A percentile compares a stretch with the other conserved stretches of the same genome.
Conservation (phyloP, 2,113 vertebrate genomes). For the Microtus ochrogaster region DNA sequence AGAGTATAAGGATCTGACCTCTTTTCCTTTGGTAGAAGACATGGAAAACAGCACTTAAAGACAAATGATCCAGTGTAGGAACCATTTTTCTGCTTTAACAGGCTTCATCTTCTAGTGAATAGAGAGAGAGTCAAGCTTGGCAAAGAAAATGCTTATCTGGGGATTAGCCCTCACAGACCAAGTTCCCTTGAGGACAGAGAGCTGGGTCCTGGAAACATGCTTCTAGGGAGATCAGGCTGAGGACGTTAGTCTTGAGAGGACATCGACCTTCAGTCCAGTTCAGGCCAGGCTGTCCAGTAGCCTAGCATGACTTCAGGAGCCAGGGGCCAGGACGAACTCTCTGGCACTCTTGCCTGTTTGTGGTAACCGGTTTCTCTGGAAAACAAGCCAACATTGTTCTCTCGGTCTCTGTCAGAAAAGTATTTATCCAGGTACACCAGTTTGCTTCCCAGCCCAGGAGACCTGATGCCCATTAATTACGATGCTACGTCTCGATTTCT, state of each 20-base stretch:
- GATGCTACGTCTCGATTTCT: not conserved
- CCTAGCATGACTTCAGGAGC: not conserved
- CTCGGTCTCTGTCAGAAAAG: not conserved
- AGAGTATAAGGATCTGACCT: conserved; percentile 38
- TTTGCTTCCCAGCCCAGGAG: not conserved
- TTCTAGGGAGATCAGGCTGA: not conserved
- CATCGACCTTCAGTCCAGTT: not conserved
- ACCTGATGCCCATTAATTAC: not conserved
- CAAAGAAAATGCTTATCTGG: conserved; percentile 48
- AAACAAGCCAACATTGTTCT: not conserved
- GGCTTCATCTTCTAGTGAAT: conserved; percentile 60
- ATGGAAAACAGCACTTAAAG: conserved; percentile 44
- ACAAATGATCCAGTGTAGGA: conserved; percentile 45
- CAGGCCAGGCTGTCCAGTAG: not conserved
- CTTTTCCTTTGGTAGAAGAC: conserved; percentile 56
- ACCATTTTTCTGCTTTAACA: conserved; percentile 67
- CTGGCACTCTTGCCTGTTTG: not conserved
- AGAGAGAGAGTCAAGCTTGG: conserved; percentile 44
- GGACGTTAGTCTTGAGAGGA: not conserved
- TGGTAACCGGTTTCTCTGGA: not conserved
- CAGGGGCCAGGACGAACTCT: not conserved
- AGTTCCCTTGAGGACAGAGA: conserved; percentile 58
- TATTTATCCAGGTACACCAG: not conserved
- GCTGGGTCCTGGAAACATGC: not conserved
- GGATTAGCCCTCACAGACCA: conserved; percentile 12